Percentiles rank a stretch among this genome's conserved stretches.
Evolutionary conservation across 2,888 invertebrate species (phyloP).

Genomic region (Callyntrura sp.): DNA sequence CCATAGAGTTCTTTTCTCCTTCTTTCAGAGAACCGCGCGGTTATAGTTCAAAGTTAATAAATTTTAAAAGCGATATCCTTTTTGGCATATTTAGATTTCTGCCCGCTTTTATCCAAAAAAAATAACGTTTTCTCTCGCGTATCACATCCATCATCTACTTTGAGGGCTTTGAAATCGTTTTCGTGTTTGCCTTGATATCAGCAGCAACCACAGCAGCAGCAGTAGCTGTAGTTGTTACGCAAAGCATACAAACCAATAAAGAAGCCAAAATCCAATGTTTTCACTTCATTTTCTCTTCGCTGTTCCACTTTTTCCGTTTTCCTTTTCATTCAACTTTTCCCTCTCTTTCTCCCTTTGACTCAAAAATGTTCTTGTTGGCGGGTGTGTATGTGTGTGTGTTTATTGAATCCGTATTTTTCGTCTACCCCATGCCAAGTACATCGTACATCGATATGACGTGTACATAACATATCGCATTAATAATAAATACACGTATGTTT

Average conservation of each 20-base stretch:
- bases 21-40: background rate
- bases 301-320: too few relatives aligned
- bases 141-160: slow-evolving; percentile 10
- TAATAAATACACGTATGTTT: background rate
- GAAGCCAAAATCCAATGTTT: background rate
- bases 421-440: background rate
- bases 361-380: background rate
- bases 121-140: background rate
- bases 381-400: background rate
- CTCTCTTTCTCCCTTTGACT: slow-evolving; percentile 23
- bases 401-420: background rate
- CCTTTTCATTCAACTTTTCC: background rate
- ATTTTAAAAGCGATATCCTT: slow-evolving; percentile 15
- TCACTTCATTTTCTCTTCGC: background rate
- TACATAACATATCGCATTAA: slow-evolving; percentile 22
- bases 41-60: background rate
- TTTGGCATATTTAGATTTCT: background rate
- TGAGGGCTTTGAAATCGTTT: slow-evolving; percentile 15
- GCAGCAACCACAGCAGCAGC: background rate
- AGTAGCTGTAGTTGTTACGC: background rate
- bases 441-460: background rate
- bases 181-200: too few relatives aligned
- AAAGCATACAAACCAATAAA: background rate
- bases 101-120: background rate
- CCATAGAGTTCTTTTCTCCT: too few relatives aligned